Evolutionary conservation across 2,113 vertebrate species (phyloP).

Genomic region (Pachyramphus minor): DNA sequence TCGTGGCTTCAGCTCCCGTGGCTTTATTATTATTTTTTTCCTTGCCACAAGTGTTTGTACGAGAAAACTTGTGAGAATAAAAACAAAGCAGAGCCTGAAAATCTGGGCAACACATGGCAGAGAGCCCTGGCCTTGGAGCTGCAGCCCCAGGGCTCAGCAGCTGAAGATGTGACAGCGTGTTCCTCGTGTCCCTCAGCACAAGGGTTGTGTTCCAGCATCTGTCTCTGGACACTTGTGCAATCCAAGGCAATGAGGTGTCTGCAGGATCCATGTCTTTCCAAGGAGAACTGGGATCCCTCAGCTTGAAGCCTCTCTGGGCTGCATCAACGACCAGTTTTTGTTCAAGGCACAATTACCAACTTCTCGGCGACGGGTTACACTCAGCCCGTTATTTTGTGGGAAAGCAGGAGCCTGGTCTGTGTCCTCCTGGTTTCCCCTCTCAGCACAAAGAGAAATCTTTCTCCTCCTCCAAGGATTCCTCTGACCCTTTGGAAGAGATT

Average conservation of each 20-base stretch:
- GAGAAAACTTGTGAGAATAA: not conserved
- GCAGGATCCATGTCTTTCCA: not conserved
- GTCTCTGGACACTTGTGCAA: not conserved
- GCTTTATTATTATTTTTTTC: not conserved
- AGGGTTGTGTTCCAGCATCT: not conserved
- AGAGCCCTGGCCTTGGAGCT: not conserved
- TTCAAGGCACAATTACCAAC: not conserved
- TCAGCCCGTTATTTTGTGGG: not conserved
- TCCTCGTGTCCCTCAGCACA: not conserved
- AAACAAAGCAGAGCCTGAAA: not conserved
- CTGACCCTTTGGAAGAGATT: not conserved
- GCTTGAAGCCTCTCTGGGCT: not conserved
- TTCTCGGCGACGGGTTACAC: not conserved
- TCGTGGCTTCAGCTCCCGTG: not conserved
- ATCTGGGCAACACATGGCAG: not conserved
- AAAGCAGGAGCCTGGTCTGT: not conserved
- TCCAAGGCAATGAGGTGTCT: not conserved
- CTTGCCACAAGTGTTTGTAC: not conserved
- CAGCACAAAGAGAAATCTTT: not conserved
- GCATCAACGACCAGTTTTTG: not conserved
- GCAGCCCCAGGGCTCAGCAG: not conserved
- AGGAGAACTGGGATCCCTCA: not conserved
- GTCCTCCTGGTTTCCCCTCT: not conserved
- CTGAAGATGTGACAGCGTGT: not conserved
- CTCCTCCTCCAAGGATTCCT: not conserved